A percentile compares a stretch with the other conserved stretches of the same genome.
phyloP scores from a whole-genome alignment of 2,888 invertebrate species.

The Cremastobaeus sp. region DNA sequence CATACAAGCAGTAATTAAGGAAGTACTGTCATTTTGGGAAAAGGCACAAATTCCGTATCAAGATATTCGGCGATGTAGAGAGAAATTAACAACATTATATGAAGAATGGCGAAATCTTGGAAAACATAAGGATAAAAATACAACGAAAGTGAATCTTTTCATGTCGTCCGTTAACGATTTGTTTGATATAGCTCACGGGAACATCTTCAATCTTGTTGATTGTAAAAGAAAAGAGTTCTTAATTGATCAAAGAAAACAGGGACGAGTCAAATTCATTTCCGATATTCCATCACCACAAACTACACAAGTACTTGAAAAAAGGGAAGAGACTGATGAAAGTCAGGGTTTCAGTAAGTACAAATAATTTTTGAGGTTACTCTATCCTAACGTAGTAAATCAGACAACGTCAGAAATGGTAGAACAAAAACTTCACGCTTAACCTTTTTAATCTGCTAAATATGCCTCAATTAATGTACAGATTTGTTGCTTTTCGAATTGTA shows the following conservation, averaged over 20 bases:
- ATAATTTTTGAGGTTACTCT: no score
- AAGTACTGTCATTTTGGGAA: not conserved
- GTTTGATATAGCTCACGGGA: not conserved
- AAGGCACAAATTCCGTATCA: slow-evolving; percentile 3
- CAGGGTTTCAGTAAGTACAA: no score
- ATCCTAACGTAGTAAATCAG: no score
- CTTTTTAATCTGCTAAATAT: no score
- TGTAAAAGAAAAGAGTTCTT: not conserved
- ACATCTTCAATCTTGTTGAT: not conserved
- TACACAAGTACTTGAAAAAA: no score
- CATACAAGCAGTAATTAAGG: not conserved
- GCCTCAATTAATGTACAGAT: no score
- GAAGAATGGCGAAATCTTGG: not conserved
- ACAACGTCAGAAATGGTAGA: no score
- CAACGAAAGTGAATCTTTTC: not conserved
- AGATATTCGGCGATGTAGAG: not conserved
- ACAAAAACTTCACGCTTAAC: no score
- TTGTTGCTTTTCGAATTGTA: no score
- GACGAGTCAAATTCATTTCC: not conserved
- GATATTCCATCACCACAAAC: no score
- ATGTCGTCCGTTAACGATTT: not conserved
- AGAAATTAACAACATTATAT: not conserved
- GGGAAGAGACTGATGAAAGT: no score
- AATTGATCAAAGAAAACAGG: not conserved
- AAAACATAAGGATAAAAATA: not conserved